These are phyloP conservation scores for cattle (Bos taurus) DNA, from an alignment of 2,113 vertebrate genomes.

Conservation along the genomic window DNA sequence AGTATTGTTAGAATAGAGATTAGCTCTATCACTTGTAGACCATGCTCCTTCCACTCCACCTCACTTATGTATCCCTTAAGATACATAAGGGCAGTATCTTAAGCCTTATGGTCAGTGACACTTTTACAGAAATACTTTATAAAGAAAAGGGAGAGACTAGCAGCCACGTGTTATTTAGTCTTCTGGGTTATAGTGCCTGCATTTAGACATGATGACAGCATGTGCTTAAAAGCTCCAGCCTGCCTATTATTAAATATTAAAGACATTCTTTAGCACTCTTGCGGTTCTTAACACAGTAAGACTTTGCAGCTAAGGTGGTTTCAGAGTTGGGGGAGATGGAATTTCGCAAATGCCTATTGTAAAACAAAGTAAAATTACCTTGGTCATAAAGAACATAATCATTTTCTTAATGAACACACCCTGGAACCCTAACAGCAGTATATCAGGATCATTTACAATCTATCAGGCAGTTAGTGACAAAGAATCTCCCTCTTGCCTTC, in stretches of 20 bases:
- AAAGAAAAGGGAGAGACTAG: background rate
- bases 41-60: background rate
- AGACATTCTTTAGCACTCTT: background rate
- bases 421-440: slow-evolving; percentile 31
- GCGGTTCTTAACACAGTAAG: slow-evolving; percentile 42
- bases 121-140: slow-evolving; percentile 14
- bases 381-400: slow-evolving; percentile 49
- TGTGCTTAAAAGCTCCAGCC: slow-evolving; percentile 51
- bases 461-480: slow-evolving; percentile 27
- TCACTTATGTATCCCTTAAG: background rate
- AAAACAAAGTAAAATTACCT: slow-evolving; percentile 57
- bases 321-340: background rate
- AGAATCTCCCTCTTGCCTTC: background rate
- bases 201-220: slow-evolving; percentile 15
- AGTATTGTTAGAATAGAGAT: background rate
- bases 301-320: slow-evolving; percentile 28
- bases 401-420: slow-evolving; percentile 46
- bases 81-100: background rate
- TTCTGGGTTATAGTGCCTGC: background rate
- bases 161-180: background rate
- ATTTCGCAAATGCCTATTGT: background rate
- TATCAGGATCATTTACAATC: slow-evolving; percentile 7
- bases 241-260: slow-evolving; percentile 61
- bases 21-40: background rate
- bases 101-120: background rate